Evolutionary conservation across 2,888 invertebrate species (phyloP).

Genomic region (Idaea aversata): DNA sequence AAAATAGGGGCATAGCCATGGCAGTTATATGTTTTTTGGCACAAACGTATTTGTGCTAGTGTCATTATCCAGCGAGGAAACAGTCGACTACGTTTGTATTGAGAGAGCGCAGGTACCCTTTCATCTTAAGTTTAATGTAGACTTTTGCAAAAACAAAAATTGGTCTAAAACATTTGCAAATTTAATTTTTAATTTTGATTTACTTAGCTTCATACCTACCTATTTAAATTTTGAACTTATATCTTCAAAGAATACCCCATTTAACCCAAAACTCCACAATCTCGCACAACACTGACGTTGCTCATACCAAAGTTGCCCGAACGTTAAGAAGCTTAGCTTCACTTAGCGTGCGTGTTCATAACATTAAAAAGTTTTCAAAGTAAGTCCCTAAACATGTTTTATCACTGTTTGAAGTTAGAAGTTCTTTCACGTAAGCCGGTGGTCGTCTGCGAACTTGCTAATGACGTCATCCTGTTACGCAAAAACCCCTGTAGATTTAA

Average conservation of each 20-base stretch:
- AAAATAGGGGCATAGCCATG: too few relatives aligned
- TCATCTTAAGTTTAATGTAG: too few relatives aligned
- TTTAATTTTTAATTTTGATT: conserved; percentile 7
- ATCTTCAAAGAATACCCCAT: conserved; percentile 4
- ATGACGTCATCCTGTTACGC: conserved; percentile 49
- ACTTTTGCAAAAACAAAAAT: too few relatives aligned
- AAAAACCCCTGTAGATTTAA: conserved; percentile 7
- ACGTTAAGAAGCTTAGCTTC: conserved; percentile 60
- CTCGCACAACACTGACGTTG: conserved; percentile 2
- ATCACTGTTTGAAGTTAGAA: conserved; percentile 65
- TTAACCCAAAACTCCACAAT: conserved; percentile 2
- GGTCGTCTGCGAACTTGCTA: conserved; percentile 53
- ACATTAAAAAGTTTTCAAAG: conserved; percentile 67
- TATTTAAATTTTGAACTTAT: conserved; percentile 5
- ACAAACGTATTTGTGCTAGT: too few relatives aligned
- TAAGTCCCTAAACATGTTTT: conserved; percentile 68
- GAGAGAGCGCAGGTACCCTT: too few relatives aligned
- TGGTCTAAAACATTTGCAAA: conserved; percentile 3
- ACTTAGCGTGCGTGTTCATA: conserved; percentile 56
- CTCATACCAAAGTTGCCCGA: conserved; percentile 23
- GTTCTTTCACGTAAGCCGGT: conserved; percentile 59
- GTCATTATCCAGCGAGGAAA: too few relatives aligned
- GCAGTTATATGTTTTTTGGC: too few relatives aligned
- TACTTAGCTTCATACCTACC: background rate
- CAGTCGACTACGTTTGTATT: too few relatives aligned